Percentiles rank a stretch among this genome's conserved stretches.
phyloP scores from a whole-genome alignment of 35 echinoderm and acorn worm genomes.

The Holothuria glaberrima region DNA sequence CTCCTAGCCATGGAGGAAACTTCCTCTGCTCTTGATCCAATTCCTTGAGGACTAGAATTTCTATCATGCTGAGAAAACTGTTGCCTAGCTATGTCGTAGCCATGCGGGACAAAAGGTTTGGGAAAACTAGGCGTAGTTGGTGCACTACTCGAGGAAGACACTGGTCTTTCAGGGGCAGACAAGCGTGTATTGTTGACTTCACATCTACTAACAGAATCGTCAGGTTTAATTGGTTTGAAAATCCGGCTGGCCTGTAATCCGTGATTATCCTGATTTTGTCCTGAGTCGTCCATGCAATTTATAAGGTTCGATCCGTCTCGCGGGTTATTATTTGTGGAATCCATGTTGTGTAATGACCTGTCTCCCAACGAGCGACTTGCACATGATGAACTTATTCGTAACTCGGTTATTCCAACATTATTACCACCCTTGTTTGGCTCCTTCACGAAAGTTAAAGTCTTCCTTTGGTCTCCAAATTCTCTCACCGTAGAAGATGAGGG shows the following conservation, averaged over 20 bases:
- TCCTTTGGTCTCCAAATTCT: constrained; percentile 1
- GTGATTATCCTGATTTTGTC: constrained; percentile 39
- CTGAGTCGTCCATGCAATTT: constrained; percentile 36
- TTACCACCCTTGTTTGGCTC: neutral
- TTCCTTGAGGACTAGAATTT: constrained; percentile 4
- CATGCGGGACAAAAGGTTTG: constrained; percentile 38
- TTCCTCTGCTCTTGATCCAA: constrained; percentile 28
- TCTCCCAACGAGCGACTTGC: constrained; percentile 22
- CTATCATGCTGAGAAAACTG: constrained; percentile 28
- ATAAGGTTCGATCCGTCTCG: constrained; percentile 24
- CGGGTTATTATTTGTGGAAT: constrained; percentile 42
- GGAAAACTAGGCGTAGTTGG: constrained; percentile 57
- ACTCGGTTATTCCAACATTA: constrained; percentile 41
- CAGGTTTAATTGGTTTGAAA: constrained; percentile 47
- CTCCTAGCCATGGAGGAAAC: constrained; percentile 20
- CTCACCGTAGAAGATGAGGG: constrained; percentile 21
- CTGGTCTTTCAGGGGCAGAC: constrained; percentile 33
- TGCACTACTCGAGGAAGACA: constrained; percentile 43
- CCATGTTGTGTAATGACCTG: constrained; percentile 24
- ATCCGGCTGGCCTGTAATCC: constrained; percentile 40
- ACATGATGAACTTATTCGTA: constrained; percentile 46
- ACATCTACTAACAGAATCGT: neutral
- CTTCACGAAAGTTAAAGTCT: neutral
- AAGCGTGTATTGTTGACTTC: constrained; percentile 19
- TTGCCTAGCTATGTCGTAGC: constrained; percentile 28